Base-by-base conservation (phyloP, 1,140 invertebrate genomes). In the Yoshiicerus persimilis region DNA sequence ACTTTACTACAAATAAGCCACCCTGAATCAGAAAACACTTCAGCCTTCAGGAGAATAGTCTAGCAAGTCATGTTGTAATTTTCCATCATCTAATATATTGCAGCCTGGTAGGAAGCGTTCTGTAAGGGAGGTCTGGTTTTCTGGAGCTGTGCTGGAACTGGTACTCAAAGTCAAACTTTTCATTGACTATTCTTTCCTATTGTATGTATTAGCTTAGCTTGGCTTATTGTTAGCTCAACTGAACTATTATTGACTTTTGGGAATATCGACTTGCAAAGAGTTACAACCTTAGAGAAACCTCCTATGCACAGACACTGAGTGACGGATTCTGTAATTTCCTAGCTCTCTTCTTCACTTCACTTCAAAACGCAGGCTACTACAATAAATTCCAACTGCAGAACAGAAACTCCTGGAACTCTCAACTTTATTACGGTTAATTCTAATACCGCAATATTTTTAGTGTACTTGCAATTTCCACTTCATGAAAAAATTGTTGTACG, bases 191-290 rank as follows among this genome's bases (percentile, higher is more conserved):
- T 70, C 30, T 70, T 30, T 70, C 13, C 66, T 70, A 70, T 70
- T 70, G 66, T 70, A 30, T 70, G 66, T 13, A 27, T 34, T 80
- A 80, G 75, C 75, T 36, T 80, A 38, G 75, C 75, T 32, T n/a
- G 16, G 75, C 32, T 80, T 80, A 36, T 80, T 34, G 20, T 80
- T 80, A n/a, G 32, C 75, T 36, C 34, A 38, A 80, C 32, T 80
- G 27, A 80, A 80, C 75, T 80, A 80, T 70, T 70, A 70, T 80
- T 80, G 75, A 80, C 75, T 34, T 80, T 36, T 80, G 32, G 30
- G 20, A 77, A 34, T 77, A 77, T 77, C 70, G 70, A 77, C 64
- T 70, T 70, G 64, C 23, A 30, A 70, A 27, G 64, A 70, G 64
- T 30, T 70, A 30, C 64, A 27, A 30, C 25, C 23, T 70, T n/a